Evolutionary conservation across 2,113 vertebrate species (phyloP), one percentile per base, ranked within the genome.

Genomic region (Etheostoma cragini): DNA sequence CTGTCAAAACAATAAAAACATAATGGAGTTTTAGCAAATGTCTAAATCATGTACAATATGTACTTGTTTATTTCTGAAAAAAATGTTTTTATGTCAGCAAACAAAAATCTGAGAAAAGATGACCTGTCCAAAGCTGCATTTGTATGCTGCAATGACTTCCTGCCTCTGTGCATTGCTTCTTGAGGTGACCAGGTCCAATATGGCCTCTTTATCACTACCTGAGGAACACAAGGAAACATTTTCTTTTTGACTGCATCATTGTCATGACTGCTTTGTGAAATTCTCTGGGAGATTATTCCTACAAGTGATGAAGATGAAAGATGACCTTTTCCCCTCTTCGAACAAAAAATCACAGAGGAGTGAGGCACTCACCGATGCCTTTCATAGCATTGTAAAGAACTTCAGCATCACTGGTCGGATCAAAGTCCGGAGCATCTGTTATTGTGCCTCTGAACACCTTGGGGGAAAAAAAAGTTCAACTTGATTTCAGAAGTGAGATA

Each of bases 151-250:
- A 72, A 94, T 94, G 82, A 98, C 90, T 85, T 98, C 96, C 80
- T 96, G 96, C 47, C 98, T 94, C 94, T 99, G 98, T 62, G 92
- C 95, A 68, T 97, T 99, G 95, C 96, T 98, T 62, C 97, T 94
- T 78, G 96, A 95, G 0, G 96, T 96, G 89, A 99, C 94, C 78
- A 99, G 93, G 46, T 99, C 97, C 6, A 99, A 89, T 71, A 99
- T 99, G 90, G 98, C 94, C 10, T 98, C 96, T 91, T 99, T 99
- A 91, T 99, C 98, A 45, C 98, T 99, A 83, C 98, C 98, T 99
- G 88, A 1, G 74, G 57, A 76, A 64, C 30, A 90, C 52, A 80
- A 62, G 22, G 46, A 8, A 68, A 46, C 7, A 24, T 30, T 50
- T 81, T 83, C 21, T 46, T 16, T 14, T 19, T 22, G 11, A 49